Conservation (phyloP, 2,797 vertebrate genomes). For the Uromys caudimaculatus region DNA sequence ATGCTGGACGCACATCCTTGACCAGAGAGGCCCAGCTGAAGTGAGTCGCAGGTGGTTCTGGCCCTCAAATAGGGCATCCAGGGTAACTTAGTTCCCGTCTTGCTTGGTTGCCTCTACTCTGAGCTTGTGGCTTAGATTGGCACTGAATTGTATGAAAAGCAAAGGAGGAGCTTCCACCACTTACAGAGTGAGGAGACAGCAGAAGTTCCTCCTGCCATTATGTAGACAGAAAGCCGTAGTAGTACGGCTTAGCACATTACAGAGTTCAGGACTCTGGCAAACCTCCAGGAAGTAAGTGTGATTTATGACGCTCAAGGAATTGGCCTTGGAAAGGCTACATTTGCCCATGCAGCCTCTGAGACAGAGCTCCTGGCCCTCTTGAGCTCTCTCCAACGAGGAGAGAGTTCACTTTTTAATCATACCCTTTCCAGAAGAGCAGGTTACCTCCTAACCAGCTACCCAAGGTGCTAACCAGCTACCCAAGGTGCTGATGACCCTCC, state of each 20-base stretch:
- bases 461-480: background rate
- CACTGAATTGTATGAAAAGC: background rate
- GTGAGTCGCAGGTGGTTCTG: background rate
- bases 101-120: background rate
- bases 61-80: background rate
- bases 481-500: background rate
- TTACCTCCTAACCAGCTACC: background rate
- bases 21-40: background rate
- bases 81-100: background rate
- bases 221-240: background rate
- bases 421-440: background rate
- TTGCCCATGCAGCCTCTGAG: background rate
- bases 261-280: background rate
- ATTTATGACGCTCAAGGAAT: background rate
- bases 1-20: background rate
- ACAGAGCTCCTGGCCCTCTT: background rate
- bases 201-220: background rate
- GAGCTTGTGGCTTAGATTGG: background rate
- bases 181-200: background rate
- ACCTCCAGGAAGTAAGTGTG: background rate
- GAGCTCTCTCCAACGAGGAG: background rate
- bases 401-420: background rate
- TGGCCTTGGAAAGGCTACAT: background rate
- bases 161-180: background rate
- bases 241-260: background rate